Evolutionary conservation across 1,140 invertebrate genomes (phyloP), one percentile per base, ranked within the genome.

Genomic region (Drosophila rhopaloa): DNA sequence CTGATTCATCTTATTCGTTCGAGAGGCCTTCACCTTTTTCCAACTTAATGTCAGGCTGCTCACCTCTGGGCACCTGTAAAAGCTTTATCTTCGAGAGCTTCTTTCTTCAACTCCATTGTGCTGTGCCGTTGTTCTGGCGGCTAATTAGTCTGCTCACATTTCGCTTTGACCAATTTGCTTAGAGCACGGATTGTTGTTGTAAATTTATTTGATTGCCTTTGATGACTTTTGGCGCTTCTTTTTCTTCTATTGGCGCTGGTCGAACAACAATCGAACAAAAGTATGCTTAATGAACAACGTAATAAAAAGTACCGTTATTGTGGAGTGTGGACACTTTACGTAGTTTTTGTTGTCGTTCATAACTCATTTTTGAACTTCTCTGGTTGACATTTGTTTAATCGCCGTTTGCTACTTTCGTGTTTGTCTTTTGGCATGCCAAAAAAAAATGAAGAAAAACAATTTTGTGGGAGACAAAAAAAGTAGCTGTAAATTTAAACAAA

Each of bases 111-210:
- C 56, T 29, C 37, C 47, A 37, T 50, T 53, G n/a, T 54, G 44
- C 53, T 53, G n/a, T 54, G 44, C 19, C 44, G 11, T 55, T 57
- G 55, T 67, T 76, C 61, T 66, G 61, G 35, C 58, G 63, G 50
- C 74, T 74, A 81, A 81, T 82, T 78, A 78, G 78, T 62, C 68
- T 81, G 73, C 62, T 72, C 55, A 60, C 58, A 72, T 81, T 72
- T 70, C 43, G 70, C 75, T 66, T 78, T 60, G 73, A 59, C 43
- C 44, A 76, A 71, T 80, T 80, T 74, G 57, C 43, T 79, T 37
- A 40, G 8, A n/a, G 8, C 13, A 19, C 32, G 44, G 44, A 67
- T 40, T 56, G 56, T 73, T 62, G 57, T 76, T 71, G 53, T 65
- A 56, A 67, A 79, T 76, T 61, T 76, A 76, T 79, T 70, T 56